These are phyloP conservation scores for Eurystomus gularis DNA, from an alignment of 2,113 vertebrate genomes.

Conservation along the genomic window DNA sequence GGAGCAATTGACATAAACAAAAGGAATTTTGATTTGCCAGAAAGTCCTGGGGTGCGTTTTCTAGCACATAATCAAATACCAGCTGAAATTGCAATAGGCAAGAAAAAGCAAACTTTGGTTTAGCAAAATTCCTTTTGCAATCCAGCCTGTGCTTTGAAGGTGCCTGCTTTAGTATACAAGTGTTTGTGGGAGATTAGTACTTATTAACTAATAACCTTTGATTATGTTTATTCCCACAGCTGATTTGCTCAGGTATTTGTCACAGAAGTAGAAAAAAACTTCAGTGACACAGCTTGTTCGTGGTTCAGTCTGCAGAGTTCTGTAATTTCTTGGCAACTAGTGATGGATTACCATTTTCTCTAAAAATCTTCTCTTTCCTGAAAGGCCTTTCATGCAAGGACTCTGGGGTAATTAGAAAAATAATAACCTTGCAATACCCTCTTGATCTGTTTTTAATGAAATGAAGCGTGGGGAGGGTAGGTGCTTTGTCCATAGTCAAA, in stretches of 20 bases:
- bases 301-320: slow-evolving; percentile 20
- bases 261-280: slow-evolving; percentile 31
- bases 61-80: not conserved
- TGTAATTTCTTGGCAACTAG: slow-evolving; percentile 58
- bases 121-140: not conserved
- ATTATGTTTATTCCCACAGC: slow-evolving; percentile 52
- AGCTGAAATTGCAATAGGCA: not conserved
- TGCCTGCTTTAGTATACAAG: not conserved
- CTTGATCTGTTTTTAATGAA: slow-evolving; percentile 61
- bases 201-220: slow-evolving; percentile 63
- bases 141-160: not conserved
- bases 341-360: slow-evolving; percentile 49
- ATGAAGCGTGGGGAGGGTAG: not conserved
- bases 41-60: not conserved
- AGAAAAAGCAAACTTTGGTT: not conserved
- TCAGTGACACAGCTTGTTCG: slow-evolving; percentile 15
- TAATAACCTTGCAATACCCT: slow-evolving; percentile 51
- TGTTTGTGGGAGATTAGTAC: slow-evolving; percentile 51
- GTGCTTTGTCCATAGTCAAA: slow-evolving; percentile 45
- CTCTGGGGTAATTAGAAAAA: slow-evolving; percentile 62
- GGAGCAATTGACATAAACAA: not conserved
- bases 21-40: not conserved
- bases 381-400: slow-evolving; percentile 42
- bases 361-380: slow-evolving; percentile 36
- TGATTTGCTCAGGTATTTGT: slow-evolving; percentile 54